phyloP scores from a whole-genome alignment of 2,888 invertebrate genomes.

The Monochamus alternatus region DNA sequence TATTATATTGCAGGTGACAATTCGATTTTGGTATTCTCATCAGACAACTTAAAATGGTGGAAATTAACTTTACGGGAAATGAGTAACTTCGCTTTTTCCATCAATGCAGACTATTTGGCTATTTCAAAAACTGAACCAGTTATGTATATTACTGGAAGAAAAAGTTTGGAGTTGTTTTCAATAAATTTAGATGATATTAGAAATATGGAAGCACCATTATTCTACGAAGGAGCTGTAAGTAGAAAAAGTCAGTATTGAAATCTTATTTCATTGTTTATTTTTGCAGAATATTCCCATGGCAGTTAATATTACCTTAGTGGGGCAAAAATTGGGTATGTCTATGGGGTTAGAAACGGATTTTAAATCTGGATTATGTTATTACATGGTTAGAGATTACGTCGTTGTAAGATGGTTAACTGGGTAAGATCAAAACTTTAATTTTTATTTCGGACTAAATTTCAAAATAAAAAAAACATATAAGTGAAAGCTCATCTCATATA shows the following conservation, averaged over 20 bases:
- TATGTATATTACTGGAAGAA: constrained; percentile 65
- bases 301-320: constrained; percentile 62
- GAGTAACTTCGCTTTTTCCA: constrained; percentile 45
- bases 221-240: constrained; percentile 39
- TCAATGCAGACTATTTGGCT: constrained; percentile 64
- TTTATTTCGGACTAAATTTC: too few relatives aligned
- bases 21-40: constrained; percentile 60
- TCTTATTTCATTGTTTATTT: background rate
- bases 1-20: constrained; percentile 52
- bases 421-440: constrained; percentile 50
- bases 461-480: too few relatives aligned
- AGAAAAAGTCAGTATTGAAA: background rate
- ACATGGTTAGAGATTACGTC: constrained; percentile 69
- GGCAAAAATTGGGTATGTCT: constrained; percentile 70
- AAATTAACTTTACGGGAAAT: constrained; percentile 59
- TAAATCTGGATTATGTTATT: constrained; percentile 70
- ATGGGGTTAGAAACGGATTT: constrained; percentile 69
- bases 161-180: constrained; percentile 62
- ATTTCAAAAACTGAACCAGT: constrained; percentile 62
- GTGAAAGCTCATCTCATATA: too few relatives aligned
- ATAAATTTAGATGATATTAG: constrained; percentile 60
- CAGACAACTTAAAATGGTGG: constrained; percentile 65
- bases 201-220: constrained; percentile 45
- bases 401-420: constrained; percentile 71
- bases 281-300: constrained; percentile 32